phyloP scores from a whole-genome alignment of 2,797 vertebrate genomes.

The Myotis planiceps region DNA sequence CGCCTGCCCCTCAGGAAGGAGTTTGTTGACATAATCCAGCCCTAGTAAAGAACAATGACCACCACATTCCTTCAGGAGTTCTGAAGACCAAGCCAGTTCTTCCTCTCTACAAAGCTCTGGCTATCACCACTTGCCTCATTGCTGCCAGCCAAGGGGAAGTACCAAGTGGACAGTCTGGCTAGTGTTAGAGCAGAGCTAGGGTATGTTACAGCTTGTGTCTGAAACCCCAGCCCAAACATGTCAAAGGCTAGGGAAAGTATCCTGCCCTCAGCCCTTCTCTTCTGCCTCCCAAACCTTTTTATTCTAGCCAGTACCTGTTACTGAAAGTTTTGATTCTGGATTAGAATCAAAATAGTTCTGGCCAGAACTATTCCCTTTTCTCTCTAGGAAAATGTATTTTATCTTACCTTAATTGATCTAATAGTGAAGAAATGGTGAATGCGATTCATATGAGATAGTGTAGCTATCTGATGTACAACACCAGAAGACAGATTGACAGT shows the following conservation, averaged over 20 bases:
- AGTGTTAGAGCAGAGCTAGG: slow-evolving; percentile 39
- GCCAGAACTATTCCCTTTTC: neutral
- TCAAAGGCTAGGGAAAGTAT: neutral
- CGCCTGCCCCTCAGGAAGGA: slow-evolving; percentile 91
- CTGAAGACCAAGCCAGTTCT: slow-evolving; percentile 58
- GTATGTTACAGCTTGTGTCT: neutral
- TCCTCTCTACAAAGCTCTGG: neutral
- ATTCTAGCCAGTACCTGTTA: neutral
- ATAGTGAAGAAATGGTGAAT: neutral
- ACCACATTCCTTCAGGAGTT: slow-evolving; percentile 45
- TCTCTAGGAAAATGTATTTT: neutral
- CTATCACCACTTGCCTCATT: slow-evolving; percentile 37
- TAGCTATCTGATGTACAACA: neutral
- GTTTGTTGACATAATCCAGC: slow-evolving; percentile 92
- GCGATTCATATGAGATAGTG: neutral
- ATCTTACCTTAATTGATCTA: slow-evolving; percentile 30
- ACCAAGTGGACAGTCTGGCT: slow-evolving; percentile 52
- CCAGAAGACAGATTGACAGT: neutral
- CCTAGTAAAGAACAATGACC: slow-evolving; percentile 84
- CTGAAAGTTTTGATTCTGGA: slow-evolving; percentile 30
- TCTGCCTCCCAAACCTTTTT: neutral
- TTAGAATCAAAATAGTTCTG: neutral
- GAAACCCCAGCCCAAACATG: neutral
- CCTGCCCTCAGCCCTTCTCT: neutral
- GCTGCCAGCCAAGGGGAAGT: slow-evolving; percentile 62